Percentiles rank a stretch among this genome's conserved stretches.
Evolutionary conservation across 2,113 vertebrate genomes (phyloP).

Genomic region (Otolemur garnettii): DNA sequence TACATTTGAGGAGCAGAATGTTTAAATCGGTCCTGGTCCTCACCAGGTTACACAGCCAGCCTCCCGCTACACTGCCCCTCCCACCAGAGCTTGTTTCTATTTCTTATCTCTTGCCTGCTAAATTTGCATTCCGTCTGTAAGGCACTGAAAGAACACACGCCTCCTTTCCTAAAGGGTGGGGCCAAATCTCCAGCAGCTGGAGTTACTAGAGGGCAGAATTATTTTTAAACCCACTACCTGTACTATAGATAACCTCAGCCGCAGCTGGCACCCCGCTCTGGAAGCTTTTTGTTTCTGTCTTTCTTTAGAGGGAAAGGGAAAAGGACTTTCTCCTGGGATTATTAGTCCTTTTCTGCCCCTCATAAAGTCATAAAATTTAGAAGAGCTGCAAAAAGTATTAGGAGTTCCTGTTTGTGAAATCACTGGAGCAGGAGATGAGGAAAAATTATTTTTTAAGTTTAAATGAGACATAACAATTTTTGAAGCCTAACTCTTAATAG

Average conservation of each 20-base stretch:
- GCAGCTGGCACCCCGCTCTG: not conserved
- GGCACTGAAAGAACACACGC: not conserved
- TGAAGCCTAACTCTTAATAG: constrained; percentile 39
- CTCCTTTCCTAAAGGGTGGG: not conserved
- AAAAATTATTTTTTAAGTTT: not conserved
- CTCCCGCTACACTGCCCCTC: not conserved
- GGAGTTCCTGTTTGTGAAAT: not conserved
- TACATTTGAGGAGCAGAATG: not conserved
- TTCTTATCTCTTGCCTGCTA: not conserved
- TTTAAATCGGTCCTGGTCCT: not conserved
- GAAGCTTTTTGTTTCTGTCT: not conserved
- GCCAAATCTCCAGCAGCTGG: not conserved
- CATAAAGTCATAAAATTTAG: not conserved
- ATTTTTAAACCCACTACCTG: constrained; percentile 61
- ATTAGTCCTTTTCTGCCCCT: not conserved
- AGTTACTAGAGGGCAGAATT: constrained; percentile 63
- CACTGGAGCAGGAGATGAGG: not conserved
- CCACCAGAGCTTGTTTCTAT: not conserved
- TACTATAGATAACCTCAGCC: constrained; percentile 55
- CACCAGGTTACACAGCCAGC: not conserved
- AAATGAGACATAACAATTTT: not conserved
- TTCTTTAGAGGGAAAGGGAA: not conserved
- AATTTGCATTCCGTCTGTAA: not conserved
- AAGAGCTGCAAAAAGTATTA: not conserved
- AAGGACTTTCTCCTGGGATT: not conserved